Evolutionary conservation across 2,797 vertebrate species (phyloP).

Genomic region (Zonotrichia albicollis): DNA sequence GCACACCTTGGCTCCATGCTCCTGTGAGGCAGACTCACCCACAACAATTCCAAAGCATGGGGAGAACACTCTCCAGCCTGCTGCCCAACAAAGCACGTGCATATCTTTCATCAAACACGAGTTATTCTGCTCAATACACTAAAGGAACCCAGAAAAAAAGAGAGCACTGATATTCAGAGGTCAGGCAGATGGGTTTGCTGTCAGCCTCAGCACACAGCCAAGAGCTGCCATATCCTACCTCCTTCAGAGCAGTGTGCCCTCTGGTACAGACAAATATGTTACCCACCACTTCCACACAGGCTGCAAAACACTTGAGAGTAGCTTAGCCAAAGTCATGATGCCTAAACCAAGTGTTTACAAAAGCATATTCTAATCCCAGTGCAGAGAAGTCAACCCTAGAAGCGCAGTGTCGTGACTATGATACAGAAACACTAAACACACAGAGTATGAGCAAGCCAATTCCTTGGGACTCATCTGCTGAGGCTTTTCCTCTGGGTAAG

Average conservation of each 20-base stretch:
- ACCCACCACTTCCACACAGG: neutral
- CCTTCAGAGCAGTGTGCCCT: neutral
- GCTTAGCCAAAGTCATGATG: neutral
- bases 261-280: neutral
- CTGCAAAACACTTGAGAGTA: neutral
- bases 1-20: neutral
- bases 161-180: neutral
- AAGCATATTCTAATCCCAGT: accelerated
- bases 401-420: accelerated
- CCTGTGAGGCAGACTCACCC: neutral
- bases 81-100: neutral
- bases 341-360: neutral
- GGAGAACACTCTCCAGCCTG: neutral
- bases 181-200: neutral
- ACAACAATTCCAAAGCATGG: neutral
- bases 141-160: neutral
- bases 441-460: neutral
- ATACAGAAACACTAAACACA: neutral
- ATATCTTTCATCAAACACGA: neutral
- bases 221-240: neutral
- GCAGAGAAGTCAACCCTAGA: neutral
- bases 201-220: neutral
- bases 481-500: neutral
- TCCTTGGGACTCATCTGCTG: neutral
- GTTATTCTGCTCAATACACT: neutral